A percentile compares a stretch with the other conserved stretches of the same genome.
Evolutionary conservation across 2,113 vertebrate species (phyloP).

Genomic region (Phyllostomus hastatus): DNA sequence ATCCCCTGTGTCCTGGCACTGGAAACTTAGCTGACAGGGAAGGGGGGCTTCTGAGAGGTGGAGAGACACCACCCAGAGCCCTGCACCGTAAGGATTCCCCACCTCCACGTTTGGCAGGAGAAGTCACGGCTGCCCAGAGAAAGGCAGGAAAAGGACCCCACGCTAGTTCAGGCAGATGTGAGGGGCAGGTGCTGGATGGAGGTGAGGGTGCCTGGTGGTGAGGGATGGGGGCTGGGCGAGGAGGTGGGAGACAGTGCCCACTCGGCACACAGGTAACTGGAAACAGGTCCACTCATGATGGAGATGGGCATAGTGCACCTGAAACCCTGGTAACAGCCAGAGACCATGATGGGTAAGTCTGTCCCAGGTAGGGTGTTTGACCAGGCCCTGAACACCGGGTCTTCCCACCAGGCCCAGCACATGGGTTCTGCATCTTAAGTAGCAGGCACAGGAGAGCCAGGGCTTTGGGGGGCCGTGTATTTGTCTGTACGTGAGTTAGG

Average conservation of each 20-base stretch:
- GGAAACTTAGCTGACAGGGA: not conserved
- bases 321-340: not conserved
- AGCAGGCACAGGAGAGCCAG: not conserved
- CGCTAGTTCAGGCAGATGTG: rapidly evolving
- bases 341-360: rapidly evolving
- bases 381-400: rapidly evolving
- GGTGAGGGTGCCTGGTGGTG: not conserved
- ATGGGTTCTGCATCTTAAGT: not conserved
- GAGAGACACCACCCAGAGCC: not conserved
- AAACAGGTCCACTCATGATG: not conserved
- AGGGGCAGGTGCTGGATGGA: not conserved
- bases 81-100: not conserved
- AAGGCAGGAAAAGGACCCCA: not conserved
- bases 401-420: rapidly evolving
- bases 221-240: not conserved
- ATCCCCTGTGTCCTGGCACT: no score
- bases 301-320: not conserved
- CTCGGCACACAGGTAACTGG: rapidly evolving
- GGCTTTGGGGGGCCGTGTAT: not conserved
- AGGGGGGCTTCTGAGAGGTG: no score
- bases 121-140: not conserved
- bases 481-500: rapidly evolving
- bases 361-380: not conserved
- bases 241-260: not conserved
- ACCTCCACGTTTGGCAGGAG: not conserved